Conservation (phyloP, 2,888 invertebrate genomes). For the Stenchaetothrips biformis region DNA sequence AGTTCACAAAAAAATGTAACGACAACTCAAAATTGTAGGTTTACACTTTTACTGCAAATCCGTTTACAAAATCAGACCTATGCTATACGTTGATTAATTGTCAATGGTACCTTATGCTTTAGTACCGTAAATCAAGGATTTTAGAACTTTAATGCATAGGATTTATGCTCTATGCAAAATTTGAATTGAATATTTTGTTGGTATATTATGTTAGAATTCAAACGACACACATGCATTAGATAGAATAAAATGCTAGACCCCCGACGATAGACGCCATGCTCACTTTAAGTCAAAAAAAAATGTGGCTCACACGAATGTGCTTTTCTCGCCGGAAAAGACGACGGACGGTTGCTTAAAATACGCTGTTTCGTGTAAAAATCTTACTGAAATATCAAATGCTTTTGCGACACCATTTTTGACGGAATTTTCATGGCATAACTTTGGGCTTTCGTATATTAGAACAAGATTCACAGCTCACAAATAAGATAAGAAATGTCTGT, state of each 20-base stretch:
- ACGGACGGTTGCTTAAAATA: neutral
- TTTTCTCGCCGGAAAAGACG: neutral
- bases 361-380: neutral
- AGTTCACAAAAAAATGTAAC: no score
- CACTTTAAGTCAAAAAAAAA: neutral
- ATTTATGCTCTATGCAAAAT: neutral
- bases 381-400: neutral
- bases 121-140: no score
- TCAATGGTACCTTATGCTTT: no score
- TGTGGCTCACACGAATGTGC: slow-evolving; percentile 8
- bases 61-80: no score
- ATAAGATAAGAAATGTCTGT: no score
- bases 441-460: neutral
- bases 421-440: neutral
- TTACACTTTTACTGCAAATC: no score
- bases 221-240: slow-evolving; percentile 13
- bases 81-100: no score
- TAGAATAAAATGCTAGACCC: neutral
- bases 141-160: no score
- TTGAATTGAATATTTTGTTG: neutral
- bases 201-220: neutral
- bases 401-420: neutral
- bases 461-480: no score
- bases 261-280: neutral
- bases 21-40: no score